Percentiles rank a stretch among this genome's conserved stretches.
phyloP scores from a whole-genome alignment of 2,888 invertebrate genomes.

The Sisyra nigra region DNA sequence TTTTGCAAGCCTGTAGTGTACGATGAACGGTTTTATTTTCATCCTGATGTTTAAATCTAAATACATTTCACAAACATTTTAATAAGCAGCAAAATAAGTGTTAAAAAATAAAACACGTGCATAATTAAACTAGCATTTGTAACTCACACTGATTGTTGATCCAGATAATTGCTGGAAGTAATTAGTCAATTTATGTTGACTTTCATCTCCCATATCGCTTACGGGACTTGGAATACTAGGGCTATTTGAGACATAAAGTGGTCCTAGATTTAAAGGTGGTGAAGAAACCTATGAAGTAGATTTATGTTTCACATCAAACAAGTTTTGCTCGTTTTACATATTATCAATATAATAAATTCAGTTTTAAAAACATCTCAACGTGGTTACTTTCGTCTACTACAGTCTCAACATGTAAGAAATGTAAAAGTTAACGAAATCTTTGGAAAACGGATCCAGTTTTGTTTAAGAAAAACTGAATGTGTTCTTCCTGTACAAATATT shows the following conservation, averaged over 20 bases:
- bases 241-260: slow-evolving; percentile 2
- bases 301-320: neutral
- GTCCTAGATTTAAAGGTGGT: slow-evolving; percentile 5
- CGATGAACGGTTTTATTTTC: too few species aligned
- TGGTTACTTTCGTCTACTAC: too few species aligned
- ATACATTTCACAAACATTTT: neutral
- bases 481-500: too few species aligned
- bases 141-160: slow-evolving; percentile 1
- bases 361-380: too few species aligned
- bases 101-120: neutral
- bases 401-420: too few species aligned
- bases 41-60: slow-evolving; percentile 19
- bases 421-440: too few species aligned
- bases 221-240: slow-evolving; percentile 5
- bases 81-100: neutral
- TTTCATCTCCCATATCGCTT: slow-evolving; percentile 6
- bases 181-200: slow-evolving; percentile 3
- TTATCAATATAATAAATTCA: neutral
- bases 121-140: neutral
- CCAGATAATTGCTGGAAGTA: slow-evolving; percentile 7
- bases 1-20: too few species aligned
- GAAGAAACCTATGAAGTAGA: slow-evolving; percentile 4
- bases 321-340: neutral
- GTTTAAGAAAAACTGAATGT: too few species aligned
- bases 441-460: too few species aligned